Percentiles rank a stretch among this genome's conserved stretches.
phyloP scores from a whole-genome alignment of 2,888 invertebrate genomes.

The Acrobasis consociella region DNA sequence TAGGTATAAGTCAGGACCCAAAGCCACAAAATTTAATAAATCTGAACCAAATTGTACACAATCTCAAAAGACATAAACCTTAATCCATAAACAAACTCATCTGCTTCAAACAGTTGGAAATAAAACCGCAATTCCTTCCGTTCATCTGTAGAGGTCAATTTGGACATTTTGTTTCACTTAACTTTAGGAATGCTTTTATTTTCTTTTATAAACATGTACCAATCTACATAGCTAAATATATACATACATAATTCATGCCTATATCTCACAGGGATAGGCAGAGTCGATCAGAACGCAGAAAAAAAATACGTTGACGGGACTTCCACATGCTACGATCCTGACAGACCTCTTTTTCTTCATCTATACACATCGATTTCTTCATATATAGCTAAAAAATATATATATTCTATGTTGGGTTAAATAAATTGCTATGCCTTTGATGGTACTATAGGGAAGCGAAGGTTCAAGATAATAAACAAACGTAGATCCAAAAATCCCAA shows the following conservation, averaged over 20 bases:
- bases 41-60: conserved; percentile 27
- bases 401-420: not conserved
- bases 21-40: not conserved
- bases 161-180: not conserved
- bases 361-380: no score
- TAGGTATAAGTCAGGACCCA: not conserved
- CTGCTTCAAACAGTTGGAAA: conserved; percentile 42
- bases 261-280: no score
- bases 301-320: no score
- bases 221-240: no score
- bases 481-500: not conserved
- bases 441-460: conserved; percentile 1
- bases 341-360: no score
- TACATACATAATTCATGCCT: no score
- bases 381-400: not conserved
- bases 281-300: no score
- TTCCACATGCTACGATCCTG: no score
- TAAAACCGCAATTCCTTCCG: conserved; percentile 48
- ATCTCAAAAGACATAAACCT: conserved; percentile 32
- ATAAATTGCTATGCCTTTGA: conserved; percentile 7
- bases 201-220: not conserved
- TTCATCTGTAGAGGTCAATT: conserved; percentile 34
- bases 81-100: conserved; percentile 49
- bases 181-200: not conserved
- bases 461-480: not conserved